Percentiles rank a stretch among this genome's conserved stretches.
Evolutionary conservation across 2,888 invertebrate genomes (phyloP).

Genomic region (Chymomyza caudatula): DNA sequence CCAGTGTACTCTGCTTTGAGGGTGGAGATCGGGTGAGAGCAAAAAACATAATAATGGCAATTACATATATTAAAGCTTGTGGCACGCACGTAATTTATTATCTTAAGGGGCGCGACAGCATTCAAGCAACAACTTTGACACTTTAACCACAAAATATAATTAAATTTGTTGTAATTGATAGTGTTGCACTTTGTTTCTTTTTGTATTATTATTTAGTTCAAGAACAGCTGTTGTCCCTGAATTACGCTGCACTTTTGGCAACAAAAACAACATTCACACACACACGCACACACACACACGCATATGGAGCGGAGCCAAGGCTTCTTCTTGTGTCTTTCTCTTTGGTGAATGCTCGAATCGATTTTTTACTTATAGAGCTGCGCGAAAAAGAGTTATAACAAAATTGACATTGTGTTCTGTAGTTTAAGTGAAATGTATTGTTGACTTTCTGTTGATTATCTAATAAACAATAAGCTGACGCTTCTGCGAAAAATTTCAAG

Average conservation of each 20-base stretch:
- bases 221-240: constrained; percentile 1
- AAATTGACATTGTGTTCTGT: no score
- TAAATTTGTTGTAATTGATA: neutral
- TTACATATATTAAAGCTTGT: neutral
- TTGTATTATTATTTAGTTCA: neutral
- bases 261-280: neutral
- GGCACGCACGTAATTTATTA: neutral
- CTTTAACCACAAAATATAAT: neutral
- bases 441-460: constrained; percentile 3
- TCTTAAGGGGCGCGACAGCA: neutral
- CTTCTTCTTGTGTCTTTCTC: neutral
- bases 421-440: no score
- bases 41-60: neutral
- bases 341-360: neutral
- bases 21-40: neutral
- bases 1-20: neutral
- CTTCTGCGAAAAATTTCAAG: neutral
- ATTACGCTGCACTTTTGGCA: constrained; percentile 6
- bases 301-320: neutral
- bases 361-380: constrained; percentile 22
- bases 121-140: neutral
- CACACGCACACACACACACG: neutral
- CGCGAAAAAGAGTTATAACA: constrained; percentile 50
- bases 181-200: neutral
- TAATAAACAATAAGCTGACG: neutral